Conservation (phyloP, 2,888 invertebrate genomes). For the Germaria angustata region DNA sequence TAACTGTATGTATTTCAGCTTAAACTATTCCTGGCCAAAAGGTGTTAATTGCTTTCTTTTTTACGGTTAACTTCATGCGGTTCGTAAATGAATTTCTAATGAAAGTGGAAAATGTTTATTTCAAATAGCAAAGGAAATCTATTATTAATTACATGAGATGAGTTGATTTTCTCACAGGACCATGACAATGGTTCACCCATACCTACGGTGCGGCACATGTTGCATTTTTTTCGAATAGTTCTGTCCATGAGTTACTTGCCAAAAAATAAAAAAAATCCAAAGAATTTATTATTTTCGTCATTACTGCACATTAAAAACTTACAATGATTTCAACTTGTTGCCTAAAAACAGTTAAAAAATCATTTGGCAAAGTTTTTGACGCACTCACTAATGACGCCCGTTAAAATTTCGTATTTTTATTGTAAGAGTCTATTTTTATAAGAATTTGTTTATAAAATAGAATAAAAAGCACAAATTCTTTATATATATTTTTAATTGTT, state of each 20-base stretch:
- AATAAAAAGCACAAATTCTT: background rate
- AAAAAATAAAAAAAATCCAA: background rate
- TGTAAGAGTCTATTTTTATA: constrained; percentile 4
- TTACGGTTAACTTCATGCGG: background rate
- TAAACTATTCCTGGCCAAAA: background rate
- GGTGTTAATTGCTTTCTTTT: constrained; percentile 39
- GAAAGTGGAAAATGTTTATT: background rate
- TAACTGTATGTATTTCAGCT: background rate
- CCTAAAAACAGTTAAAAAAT: background rate
- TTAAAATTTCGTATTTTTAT: constrained; percentile 2
- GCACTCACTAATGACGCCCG: constrained; percentile 27
- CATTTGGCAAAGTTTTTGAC: background rate
- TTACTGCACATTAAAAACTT: background rate
- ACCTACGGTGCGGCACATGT: too few species aligned
- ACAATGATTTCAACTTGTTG: background rate
- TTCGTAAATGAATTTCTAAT: background rate
- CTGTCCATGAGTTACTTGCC: background rate
- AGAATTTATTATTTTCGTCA: background rate
- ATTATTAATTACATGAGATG: too few species aligned
- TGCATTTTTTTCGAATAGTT: too few species aligned
- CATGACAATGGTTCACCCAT: too few species aligned
- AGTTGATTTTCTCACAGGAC: too few species aligned
- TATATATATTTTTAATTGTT: constrained; percentile 35
- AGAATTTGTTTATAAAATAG: background rate
- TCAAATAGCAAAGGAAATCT: background rate